These are phyloP conservation scores for Notechis scutatus DNA, from an alignment of 2,113 vertebrate genomes.

Conservation along the genomic window DNA sequence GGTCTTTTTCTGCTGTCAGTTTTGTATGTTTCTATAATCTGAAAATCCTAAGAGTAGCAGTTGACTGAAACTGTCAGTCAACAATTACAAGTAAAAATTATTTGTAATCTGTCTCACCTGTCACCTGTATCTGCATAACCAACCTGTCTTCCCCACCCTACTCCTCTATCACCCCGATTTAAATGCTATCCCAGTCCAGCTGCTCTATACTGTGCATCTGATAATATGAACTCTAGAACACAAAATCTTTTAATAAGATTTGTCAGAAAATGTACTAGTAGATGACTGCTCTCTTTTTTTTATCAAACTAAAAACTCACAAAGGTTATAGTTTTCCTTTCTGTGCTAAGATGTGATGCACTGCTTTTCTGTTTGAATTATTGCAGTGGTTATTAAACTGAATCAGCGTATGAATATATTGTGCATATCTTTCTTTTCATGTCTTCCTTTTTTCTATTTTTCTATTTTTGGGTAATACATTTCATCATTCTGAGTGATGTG, in stretches of 20 bases:
- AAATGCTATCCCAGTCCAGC: not conserved
- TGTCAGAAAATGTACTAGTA: not conserved
- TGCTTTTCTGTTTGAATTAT: not conserved
- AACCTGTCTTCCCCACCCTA: not conserved
- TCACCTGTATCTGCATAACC: not conserved
- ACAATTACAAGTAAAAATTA: not conserved
- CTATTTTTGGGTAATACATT: not conserved
- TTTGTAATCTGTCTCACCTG: not conserved
- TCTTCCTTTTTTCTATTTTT: not conserved
- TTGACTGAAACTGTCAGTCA: not conserved
- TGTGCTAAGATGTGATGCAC: not conserved
- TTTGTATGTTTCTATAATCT: not conserved
- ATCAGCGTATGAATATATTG: not conserved
- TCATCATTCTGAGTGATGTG: not conserved
- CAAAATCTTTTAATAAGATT: not conserved
- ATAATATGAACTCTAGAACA: not conserved
- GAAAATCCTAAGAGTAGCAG: not conserved
- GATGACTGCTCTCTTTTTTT: not conserved
- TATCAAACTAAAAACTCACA: not conserved
- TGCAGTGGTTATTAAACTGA: not conserved
- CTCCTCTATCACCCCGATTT: not conserved
- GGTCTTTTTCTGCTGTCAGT: not conserved
- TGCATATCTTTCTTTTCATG: not conserved
- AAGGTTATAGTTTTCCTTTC: not conserved
- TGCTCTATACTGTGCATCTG: not conserved